phyloP scores from a whole-genome alignment of 2,113 vertebrate genomes.

The Zingel zingel region DNA sequence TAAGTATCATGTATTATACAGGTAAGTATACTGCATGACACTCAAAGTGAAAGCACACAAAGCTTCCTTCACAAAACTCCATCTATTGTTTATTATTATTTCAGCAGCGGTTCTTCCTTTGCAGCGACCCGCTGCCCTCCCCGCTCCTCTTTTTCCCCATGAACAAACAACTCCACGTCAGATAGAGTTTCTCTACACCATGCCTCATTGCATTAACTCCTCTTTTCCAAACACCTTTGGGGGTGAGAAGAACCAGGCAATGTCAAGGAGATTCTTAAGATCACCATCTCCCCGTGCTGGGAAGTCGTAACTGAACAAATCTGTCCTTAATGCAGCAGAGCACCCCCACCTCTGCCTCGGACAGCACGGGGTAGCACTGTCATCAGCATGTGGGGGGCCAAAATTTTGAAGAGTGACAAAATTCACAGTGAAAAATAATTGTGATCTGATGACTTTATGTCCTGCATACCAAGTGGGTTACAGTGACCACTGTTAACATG shows the following conservation, averaged over 20 bases:
- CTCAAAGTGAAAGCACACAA: neutral
- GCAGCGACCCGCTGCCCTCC: constrained; percentile 24
- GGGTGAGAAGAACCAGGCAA: constrained; percentile 28
- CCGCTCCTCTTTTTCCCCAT: constrained; percentile 15
- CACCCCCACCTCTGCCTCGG: neutral
- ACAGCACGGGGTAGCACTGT: constrained; percentile 18
- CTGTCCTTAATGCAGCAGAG: constrained; percentile 21
- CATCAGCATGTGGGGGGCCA: neutral
- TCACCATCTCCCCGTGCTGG: constrained; percentile 18
- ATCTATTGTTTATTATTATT: constrained; percentile 26
- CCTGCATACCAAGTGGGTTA: constrained; percentile 24
- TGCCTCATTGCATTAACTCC: constrained; percentile 46
- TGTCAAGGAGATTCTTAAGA: constrained; percentile 58
- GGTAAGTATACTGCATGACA: constrained; percentile 48
- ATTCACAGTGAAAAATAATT: constrained; percentile 12
- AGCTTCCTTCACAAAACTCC: neutral
- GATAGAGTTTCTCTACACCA: constrained; percentile 52
- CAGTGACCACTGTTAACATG: constrained; percentile 8
- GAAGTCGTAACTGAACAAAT: constrained; percentile 24
- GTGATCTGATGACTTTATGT: constrained; percentile 23
- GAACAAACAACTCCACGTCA: constrained; percentile 60
- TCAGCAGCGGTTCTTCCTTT: constrained; percentile 26
- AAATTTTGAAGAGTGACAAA: neutral
- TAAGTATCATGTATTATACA: neutral
- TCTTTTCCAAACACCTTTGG: constrained; percentile 51